Evolutionary conservation across 2,888 invertebrate genomes (phyloP), one percentile per base, ranked within the genome.

Genomic region (Chloroclysta siterata): DNA sequence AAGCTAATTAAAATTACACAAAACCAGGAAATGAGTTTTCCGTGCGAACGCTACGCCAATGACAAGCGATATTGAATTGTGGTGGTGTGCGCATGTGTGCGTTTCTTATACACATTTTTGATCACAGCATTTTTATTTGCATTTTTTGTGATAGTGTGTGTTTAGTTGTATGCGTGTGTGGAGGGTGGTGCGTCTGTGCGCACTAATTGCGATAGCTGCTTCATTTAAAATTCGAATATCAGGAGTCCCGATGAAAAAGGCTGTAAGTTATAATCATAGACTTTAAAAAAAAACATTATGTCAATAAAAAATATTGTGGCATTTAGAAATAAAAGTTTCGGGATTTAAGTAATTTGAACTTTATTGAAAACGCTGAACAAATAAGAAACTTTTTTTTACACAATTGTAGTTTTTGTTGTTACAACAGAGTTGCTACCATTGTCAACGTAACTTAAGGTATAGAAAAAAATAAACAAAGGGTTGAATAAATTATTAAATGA

Each of bases 151-250:
- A 71, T 64, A 78, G 90, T 89, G 87, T 84, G 86, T 76, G 80
- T 83, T 80, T 83, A 82, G 82, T 79, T 77, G 75, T 42, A 17
- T 10, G 47, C 70, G 70, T 80, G 76, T 77, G 72, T 63, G 70
- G 63, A 39, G 29, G 63, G 75, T 72, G 51, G 57, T 66, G 41
- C 60, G 69, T 66, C 56, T 68, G 72, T 82, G 84, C 73, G 82
- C 81, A 82, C 92, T 93, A 93, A 93, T 93, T 93, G 90, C 89
- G 88, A 93, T 92, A 89, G 61, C 91, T 90, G 91, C 92, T 93
- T 93, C 89, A 92, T 93, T 92, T 92, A 91, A 92, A 93, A 91
- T 91, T 92, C 90, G 90, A 90, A 89, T 89, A 89, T 88, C 89
- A 83, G 86, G 68, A 77, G 76, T 71, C 75, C 70, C 71, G 61